Evolutionary conservation across 2,888 invertebrate genomes (phyloP).

Genomic region (Drosophila mayaguana): DNA sequence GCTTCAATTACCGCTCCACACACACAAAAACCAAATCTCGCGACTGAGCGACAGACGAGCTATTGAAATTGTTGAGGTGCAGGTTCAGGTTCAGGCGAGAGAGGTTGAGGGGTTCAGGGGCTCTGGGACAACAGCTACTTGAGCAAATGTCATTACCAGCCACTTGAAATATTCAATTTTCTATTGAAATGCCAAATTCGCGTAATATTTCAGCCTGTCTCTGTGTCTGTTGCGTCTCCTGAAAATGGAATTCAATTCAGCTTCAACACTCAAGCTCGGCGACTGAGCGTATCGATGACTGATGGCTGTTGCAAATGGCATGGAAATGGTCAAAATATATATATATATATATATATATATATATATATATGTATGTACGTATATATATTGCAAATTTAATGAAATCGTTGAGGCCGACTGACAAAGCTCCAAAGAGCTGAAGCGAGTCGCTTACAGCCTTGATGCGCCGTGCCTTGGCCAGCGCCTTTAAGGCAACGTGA

Average conservation of each 20-base stretch:
- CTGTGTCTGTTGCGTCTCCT: background rate
- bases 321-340: constrained; percentile 1
- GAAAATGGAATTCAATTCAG: constrained; percentile 38
- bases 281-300: constrained; percentile 18
- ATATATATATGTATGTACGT: no score
- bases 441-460: background rate
- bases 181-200: constrained; percentile 79
- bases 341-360: no score
- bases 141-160: constrained; percentile 78
- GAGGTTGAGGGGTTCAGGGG: background rate
- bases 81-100: background rate
- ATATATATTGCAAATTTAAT: constrained; percentile 21
- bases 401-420: background rate
- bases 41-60: constrained; percentile 38
- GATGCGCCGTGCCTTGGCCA: background rate
- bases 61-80: constrained; percentile 18
- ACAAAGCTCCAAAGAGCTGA: no score
- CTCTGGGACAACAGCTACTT: constrained; percentile 47
- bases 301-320: constrained; percentile 20
- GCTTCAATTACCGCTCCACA: constrained; percentile 64
- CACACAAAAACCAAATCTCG: constrained; percentile 25
- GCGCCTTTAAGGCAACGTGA: constrained; percentile 26
- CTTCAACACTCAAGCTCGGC: constrained; percentile 11
- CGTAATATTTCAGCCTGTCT: constrained; percentile 66
- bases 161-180: constrained; percentile 78